Base-by-base conservation (phyloP, 2,113 vertebrate genomes). In the Eptesicus fuscus region DNA sequence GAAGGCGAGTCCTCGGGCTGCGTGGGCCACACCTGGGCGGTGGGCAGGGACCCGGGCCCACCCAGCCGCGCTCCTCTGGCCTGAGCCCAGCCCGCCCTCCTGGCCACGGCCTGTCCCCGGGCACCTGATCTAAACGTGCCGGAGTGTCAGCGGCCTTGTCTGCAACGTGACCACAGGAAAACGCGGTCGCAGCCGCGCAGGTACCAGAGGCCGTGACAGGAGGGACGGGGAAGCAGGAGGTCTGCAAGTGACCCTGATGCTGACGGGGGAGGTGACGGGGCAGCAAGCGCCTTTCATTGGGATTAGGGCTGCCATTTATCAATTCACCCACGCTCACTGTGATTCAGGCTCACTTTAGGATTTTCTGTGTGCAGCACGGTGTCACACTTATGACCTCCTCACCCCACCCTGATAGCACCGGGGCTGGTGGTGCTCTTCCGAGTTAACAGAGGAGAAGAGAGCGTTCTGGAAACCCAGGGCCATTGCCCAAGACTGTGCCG, bases 41-140 rank as follows among this genome's bases (percentile, higher is more conserved):
- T 16, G 47, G 47, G 47, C 47, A 14, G 49, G 49, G 49, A 49
- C 49, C 1, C 22, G 69, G 37, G 53, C 14, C 9, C 20, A 17
- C 7, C 32, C 70, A 82, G 42, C 42, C 37, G 59, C 7, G 5
- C 4, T 4, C 10, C 0, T 30, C 51, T 37, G 2, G 0, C 70
- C 14, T 40, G 44, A 71, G 5, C 53, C 61, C 32, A n/a, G 25
- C 9, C 51, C 37, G 11, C 7, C n/a, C 23, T 76, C 49, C 56
- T 65, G 6, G 20, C 32, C 2, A 18, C 9, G 3, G 28, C 18
- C 17, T 87, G 37, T 22, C 25, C 14, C 44, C 17, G 49, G 63
- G 30, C 4, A 88, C 10, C 9, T 91, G 30, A 18, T 28, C 35
- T 28, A 32, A 93, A 77, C 6, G 17, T 47, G 12, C 11, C n/a